phyloP scores from a whole-genome alignment of 1,140 invertebrate species.

The Neuroterus valhalla region DNA sequence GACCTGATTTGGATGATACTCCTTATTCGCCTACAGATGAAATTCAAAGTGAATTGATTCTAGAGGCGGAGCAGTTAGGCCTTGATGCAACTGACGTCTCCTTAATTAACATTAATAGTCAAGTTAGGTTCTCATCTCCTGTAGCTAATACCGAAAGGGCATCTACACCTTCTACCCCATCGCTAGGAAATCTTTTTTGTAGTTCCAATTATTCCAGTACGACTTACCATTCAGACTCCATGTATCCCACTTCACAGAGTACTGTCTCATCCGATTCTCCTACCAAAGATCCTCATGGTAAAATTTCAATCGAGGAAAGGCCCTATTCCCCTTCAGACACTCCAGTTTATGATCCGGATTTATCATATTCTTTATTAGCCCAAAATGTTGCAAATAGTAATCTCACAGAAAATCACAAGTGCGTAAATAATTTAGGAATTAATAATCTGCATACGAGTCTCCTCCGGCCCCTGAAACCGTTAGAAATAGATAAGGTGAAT shows the following conservation, averaged over 20 bases:
- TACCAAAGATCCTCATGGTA: neutral
- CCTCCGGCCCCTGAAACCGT: too few species aligned
- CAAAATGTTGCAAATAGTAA: neutral
- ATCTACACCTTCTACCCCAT: neutral
- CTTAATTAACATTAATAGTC: conserved; percentile 19
- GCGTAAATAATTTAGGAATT: neutral
- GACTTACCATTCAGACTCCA: too few species aligned
- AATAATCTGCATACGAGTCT: neutral
- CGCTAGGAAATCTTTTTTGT: too few species aligned
- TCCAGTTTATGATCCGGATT: conserved; percentile 51
- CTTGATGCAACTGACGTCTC: conserved; percentile 44
- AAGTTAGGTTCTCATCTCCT: neutral
- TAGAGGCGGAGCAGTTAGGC: conserved; percentile 44
- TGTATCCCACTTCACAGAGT: too few species aligned
- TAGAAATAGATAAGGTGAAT: too few species aligned
- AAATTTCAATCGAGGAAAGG: neutral
- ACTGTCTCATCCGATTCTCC: neutral
- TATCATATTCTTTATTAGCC: conserved; percentile 31
- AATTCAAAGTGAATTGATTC: conserved; percentile 48
- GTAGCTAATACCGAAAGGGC: neutral
- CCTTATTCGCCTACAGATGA: conserved; percentile 69
- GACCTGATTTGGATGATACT: conserved; percentile 57
- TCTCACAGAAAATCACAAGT: neutral
- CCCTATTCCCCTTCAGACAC: conserved; percentile 60
- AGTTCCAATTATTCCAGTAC: too few species aligned